A percentile compares a stretch with the other conserved stretches of the same genome.
phyloP scores from a whole-genome alignment of 2,888 invertebrate species.

The Ochropleura plecta region DNA sequence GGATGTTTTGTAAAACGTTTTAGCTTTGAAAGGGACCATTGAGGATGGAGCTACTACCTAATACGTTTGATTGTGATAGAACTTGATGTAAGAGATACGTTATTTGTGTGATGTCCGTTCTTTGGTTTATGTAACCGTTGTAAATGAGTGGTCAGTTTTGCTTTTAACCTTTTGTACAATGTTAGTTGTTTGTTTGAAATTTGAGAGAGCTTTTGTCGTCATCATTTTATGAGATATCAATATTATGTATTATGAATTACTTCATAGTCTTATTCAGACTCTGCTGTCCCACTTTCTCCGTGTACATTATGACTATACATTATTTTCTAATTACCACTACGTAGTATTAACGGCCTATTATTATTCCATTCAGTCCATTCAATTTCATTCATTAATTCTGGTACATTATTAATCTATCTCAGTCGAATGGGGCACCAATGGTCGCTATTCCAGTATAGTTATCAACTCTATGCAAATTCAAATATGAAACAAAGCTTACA shows the following conservation, averaged over 20 bases:
- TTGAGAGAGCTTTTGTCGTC: constrained; percentile 32
- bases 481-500: constrained; percentile 74
- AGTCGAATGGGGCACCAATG: constrained; percentile 39
- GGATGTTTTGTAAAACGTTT: constrained; percentile 83
- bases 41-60: constrained; percentile 76
- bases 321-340: constrained; percentile 23
- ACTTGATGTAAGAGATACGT: constrained; percentile 80
- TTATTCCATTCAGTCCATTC: constrained; percentile 45
- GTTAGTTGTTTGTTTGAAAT: constrained; percentile 26
- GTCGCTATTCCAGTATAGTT: constrained; percentile 60
- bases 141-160: constrained; percentile 67
- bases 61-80: constrained; percentile 77
- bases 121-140: constrained; percentile 65
- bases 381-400: constrained; percentile 43
- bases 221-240: constrained; percentile 19
- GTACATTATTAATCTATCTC: constrained; percentile 48
- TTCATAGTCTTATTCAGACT: constrained; percentile 8
- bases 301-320: constrained; percentile 21
- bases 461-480: constrained; percentile 65
- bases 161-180: constrained; percentile 51
- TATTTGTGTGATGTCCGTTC: constrained; percentile 69
- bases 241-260: constrained; percentile 1
- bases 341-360: constrained; percentile 39
- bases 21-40: constrained; percentile 84
- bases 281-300: constrained; percentile 17